These are phyloP conservation scores for Tapirus indicus DNA, from an alignment of 2,797 vertebrate genomes.

Conservation along the genomic window DNA sequence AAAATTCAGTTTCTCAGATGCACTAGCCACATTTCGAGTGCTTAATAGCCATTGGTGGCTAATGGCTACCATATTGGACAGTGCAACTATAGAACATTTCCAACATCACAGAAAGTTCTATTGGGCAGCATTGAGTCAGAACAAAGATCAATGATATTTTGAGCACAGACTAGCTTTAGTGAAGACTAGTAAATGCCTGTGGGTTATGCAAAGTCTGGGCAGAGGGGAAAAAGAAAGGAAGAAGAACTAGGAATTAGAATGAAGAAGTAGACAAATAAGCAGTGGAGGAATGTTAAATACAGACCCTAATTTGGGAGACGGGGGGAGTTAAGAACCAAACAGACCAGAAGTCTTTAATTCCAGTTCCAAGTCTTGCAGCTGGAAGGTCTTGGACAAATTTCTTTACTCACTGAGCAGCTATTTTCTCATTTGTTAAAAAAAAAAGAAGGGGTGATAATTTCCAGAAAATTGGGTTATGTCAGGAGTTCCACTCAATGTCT, in stretches of 20 bases:
- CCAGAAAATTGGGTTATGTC: not conserved
- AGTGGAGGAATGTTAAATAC: not conserved
- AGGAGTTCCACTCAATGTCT: not conserved
- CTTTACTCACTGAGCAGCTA: not conserved
- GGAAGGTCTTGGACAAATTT: not conserved
- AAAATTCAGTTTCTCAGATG: not conserved
- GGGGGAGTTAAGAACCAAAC: not conserved
- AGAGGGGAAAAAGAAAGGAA: not conserved
- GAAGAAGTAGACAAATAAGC: not conserved
- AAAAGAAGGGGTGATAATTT: not conserved
- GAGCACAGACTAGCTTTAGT: not conserved
- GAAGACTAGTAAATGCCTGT: not conserved
- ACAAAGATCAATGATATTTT: not conserved
- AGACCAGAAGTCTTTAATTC: not conserved
- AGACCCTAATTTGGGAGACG: fast-evolving
- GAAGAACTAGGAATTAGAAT: not conserved
- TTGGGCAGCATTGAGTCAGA: not conserved
- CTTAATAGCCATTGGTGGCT: not conserved
- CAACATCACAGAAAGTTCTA: not conserved
- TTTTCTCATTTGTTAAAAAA: not conserved
- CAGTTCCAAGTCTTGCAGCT: not conserved
- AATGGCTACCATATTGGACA: not conserved
- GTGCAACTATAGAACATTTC: not conserved
- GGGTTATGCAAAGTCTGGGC: not conserved
- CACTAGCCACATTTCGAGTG: not conserved